Evolutionary conservation across 2,797 vertebrate species (phyloP), one percentile per base, ranked within the genome.

Genomic region (Meriones psammophilus): DNA sequence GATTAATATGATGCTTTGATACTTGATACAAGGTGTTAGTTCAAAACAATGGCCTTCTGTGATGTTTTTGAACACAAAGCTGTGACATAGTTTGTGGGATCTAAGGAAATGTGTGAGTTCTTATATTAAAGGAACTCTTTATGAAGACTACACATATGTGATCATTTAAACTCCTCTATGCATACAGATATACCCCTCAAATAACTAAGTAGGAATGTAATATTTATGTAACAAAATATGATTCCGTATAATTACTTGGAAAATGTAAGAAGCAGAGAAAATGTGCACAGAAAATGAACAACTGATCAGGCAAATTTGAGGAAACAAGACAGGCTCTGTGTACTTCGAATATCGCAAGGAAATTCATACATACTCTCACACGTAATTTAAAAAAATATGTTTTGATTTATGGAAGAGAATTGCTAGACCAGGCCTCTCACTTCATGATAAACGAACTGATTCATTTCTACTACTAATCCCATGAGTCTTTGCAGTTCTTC

Each of bases 391-490:
- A 84, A 89, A 30, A 10, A 84, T 88, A 74, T 46, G 4, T 85
- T 91, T 88, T 92, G n/a, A 54, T 50, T 93, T 95, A 66, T 46
- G 36, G 77, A 2, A 94, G 9, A 60, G 89, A 86, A 94, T 76
- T 54, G 77, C 15, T 36, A 83, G 68, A 56, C 46, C 86, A 22
- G 42, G 68, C 50, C 93, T 94, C 66, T 90, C 83, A 68, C 79
- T 89, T 93, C 3, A 0, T 92, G 58, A 91, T 93, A 80, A 96
- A 96, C 18, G 84, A 95, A 92, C 22, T 92, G 81, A 91, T 64
- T 94, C 93, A 91, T 76, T 79, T 79, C 24, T 62, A 42, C 58
- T 74, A 62, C 83, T 92, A 95, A 95, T 94, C 86, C 94, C 46
- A 89, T 5, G 18, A 92, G 91, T 56, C 74, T 76, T 94, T 92